A percentile compares a stretch with the other conserved stretches of the same genome.
Conservation (phyloP, 92 coral and sea anemone genomes). For the Nematostella vectensis region DNA sequence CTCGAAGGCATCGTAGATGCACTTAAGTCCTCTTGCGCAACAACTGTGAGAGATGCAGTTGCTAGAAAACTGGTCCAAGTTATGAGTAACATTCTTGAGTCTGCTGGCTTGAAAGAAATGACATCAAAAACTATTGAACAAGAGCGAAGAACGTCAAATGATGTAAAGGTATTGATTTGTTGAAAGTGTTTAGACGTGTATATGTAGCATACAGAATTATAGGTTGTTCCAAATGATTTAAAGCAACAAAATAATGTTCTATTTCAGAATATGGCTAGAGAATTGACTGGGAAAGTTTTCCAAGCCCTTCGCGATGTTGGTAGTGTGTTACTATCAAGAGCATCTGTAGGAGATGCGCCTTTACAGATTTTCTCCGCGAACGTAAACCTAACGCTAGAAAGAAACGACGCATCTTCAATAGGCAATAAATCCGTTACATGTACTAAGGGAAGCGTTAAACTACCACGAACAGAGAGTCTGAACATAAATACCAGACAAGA, state of each 20-base stretch:
- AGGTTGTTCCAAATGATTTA: no score
- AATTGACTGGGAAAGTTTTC: slow-evolving; percentile 8
- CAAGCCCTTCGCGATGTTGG: slow-evolving; percentile 6
- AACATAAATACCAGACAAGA: neutral
- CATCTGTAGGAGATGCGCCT: slow-evolving; percentile 17
- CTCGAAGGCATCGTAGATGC: no score
- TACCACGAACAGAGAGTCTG: slow-evolving; percentile 13
- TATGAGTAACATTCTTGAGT: neutral
- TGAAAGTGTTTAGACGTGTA: no score
- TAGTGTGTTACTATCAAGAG: slow-evolving; percentile 5
- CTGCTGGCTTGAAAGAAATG: neutral
- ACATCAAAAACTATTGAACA: no score
- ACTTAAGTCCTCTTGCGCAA: no score
- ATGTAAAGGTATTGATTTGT: no score
- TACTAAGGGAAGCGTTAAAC: slow-evolving; percentile 10
- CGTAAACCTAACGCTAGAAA: slow-evolving; percentile 18
- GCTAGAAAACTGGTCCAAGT: neutral
- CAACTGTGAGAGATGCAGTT: neutral
- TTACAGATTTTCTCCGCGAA: neutral
- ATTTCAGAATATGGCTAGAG: slow-evolving; percentile 9
- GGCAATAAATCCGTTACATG: slow-evolving; percentile 8
- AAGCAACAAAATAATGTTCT: no score
- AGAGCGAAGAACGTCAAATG: no score
- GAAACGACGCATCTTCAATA: slow-evolving; percentile 10
- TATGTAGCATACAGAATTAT: no score